Percentiles rank a stretch among this genome's conserved stretches.
Evolutionary conservation across 2,797 vertebrate genomes (phyloP).

Genomic region (Rhabdomys pumilio): DNA sequence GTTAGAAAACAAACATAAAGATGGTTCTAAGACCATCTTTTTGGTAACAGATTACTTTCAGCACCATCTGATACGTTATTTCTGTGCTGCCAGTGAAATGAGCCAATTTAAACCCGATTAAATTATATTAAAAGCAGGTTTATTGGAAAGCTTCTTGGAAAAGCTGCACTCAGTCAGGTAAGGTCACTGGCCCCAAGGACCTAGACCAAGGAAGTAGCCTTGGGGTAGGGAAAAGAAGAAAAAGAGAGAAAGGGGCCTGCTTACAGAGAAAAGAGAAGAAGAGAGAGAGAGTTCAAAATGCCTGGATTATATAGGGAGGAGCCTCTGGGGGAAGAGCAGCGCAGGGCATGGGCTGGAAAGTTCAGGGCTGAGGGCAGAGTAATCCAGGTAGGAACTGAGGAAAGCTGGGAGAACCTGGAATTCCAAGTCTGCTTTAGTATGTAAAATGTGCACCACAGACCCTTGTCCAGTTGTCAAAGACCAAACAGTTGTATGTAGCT

Average conservation of each 20-base stretch:
- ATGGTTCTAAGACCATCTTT: background rate
- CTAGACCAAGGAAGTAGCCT: background rate
- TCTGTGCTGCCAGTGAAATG: background rate
- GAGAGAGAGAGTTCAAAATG: background rate
- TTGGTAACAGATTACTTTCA: background rate
- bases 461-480: background rate
- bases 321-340: background rate
- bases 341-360: background rate
- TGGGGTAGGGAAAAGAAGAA: background rate
- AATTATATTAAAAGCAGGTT: background rate
- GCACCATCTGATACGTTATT: no score
- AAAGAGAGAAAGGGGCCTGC: no score
- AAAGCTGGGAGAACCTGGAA: background rate
- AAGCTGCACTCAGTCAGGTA: background rate
- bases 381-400: background rate
- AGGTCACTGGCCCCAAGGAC: background rate
- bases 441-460: background rate
- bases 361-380: background rate
- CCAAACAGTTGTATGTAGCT: background rate
- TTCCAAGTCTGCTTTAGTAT: background rate
- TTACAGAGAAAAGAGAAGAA: no score
- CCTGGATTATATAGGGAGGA: background rate
- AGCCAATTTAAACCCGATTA: background rate
- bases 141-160: background rate
- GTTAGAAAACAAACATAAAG: conserved; percentile 4